Conservation (phyloP, 2,797 vertebrate genomes). For the Crenuchus spilurus region DNA sequence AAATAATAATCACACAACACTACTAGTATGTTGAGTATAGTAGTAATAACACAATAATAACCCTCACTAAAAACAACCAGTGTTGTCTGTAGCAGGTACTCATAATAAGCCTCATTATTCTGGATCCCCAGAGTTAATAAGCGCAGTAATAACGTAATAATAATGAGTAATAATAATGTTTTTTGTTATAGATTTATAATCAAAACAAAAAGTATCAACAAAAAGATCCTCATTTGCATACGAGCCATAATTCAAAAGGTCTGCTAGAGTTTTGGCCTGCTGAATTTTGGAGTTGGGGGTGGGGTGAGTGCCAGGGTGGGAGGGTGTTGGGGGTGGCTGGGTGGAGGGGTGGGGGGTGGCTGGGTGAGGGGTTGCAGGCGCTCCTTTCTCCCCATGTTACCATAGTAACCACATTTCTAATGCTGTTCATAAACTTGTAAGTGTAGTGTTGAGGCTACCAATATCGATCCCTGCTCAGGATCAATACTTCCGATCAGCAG, state of each 20-base stretch:
- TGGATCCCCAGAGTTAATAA: too few species aligned
- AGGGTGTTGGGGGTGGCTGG: constrained; percentile 13
- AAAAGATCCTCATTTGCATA: constrained; percentile 21
- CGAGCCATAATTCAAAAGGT: constrained; percentile 25
- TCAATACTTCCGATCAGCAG: background rate
- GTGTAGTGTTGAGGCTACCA: too few species aligned
- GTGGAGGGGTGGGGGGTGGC: constrained; percentile 61
- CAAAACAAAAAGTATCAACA: background rate
- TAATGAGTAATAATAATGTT: too few species aligned
- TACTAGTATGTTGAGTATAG: too few species aligned
- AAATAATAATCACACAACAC: too few species aligned
- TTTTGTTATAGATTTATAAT: too few species aligned
- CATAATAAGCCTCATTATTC: too few species aligned
- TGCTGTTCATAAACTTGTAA: constrained; percentile 55
- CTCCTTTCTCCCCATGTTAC: constrained; percentile 67
- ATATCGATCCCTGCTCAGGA: background rate
- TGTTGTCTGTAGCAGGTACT: too few species aligned
- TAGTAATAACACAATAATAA: too few species aligned
- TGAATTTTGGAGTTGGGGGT: constrained; percentile 68
- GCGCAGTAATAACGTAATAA: too few species aligned
- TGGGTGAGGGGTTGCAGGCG: constrained; percentile 57
- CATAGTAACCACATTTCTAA: constrained; percentile 64
- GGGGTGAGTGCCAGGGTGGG: constrained; percentile 56
- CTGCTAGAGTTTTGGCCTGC: constrained; percentile 39
- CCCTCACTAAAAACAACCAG: too few species aligned